Conservation (phyloP, 2,797 vertebrate species). For the Enteromius mattozi region DNA sequence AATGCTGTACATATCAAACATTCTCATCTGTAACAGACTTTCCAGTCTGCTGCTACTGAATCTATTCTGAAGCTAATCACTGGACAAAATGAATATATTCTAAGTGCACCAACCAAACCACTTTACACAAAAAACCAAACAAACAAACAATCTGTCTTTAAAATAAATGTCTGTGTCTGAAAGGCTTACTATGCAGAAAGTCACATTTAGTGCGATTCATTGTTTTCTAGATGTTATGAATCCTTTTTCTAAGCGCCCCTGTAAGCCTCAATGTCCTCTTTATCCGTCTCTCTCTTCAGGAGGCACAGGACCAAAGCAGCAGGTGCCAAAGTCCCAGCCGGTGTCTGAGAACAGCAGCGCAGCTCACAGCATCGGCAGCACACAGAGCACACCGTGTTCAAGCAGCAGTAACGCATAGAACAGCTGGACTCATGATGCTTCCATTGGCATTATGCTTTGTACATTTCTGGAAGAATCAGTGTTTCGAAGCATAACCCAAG, state of each 20-base stretch:
- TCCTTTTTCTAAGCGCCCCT: background rate
- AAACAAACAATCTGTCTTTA: background rate
- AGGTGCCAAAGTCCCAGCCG: slow-evolving; percentile 73
- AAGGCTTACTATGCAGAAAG: background rate
- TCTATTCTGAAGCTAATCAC: background rate
- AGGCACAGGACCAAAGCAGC: slow-evolving; percentile 67
- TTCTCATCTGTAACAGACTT: background rate
- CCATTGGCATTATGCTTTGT: background rate
- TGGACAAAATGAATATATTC: background rate
- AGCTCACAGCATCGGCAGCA: slow-evolving; percentile 94
- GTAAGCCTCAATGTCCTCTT: slow-evolving; percentile 3
- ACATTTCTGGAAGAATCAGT: background rate
- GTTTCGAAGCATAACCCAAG: slow-evolving; percentile 49
- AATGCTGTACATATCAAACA: background rate
- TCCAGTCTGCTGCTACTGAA: background rate
- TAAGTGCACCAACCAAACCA: background rate
- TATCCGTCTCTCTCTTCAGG: slow-evolving; percentile 73
- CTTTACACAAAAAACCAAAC: no score
- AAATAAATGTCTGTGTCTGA: background rate
- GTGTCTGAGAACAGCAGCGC: slow-evolving; percentile 95
- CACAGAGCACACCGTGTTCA: slow-evolving; percentile 95
- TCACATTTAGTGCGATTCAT: background rate
- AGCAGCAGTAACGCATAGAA: slow-evolving; percentile 92
- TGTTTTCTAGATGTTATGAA: background rate
- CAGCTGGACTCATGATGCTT: background rate